These are phyloP conservation scores for Sminthurinus aureus DNA, from an alignment of 2,888 invertebrate species.

Conservation along the genomic window DNA sequence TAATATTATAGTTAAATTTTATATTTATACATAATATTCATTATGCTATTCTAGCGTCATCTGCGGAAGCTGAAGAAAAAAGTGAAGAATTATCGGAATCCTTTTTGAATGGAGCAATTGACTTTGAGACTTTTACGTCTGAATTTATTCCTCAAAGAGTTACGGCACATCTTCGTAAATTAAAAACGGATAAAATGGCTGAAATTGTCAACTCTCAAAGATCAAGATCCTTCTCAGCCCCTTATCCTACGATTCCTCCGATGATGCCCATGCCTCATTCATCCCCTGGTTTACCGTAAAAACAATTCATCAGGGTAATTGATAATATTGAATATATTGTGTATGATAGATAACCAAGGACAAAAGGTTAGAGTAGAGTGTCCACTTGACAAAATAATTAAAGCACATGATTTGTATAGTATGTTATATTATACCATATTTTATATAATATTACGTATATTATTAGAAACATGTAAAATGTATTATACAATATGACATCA, in stretches of 20 bases:
- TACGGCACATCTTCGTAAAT: constrained; percentile 80
- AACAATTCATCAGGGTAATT: constrained; percentile 17
- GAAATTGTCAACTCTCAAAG: constrained; percentile 61
- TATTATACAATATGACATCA: too few relatives aligned
- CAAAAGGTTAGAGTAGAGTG: too few relatives aligned
- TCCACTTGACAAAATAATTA: too few relatives aligned
- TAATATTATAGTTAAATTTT: neutral
- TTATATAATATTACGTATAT: too few relatives aligned
- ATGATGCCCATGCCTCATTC: constrained; percentile 77
- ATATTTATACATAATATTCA: neutral
- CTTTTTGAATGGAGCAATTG: constrained; percentile 77
- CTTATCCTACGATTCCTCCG: constrained; percentile 76
- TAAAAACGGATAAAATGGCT: constrained; percentile 93
- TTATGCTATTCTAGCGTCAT: constrained; percentile 65
- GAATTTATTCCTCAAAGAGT: constrained; percentile 80
- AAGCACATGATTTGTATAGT: too few relatives aligned
- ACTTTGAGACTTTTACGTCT: constrained; percentile 82
- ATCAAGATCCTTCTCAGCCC: constrained; percentile 63
- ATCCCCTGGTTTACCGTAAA: constrained; percentile 27
- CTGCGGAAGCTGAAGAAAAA: constrained; percentile 91
- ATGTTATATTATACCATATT: too few relatives aligned
- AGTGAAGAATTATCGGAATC: constrained; percentile 84
- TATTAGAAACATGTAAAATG: too few relatives aligned
- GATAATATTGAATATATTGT: neutral
- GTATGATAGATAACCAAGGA: neutral